Evolutionary conservation across 2,113 vertebrate species (phyloP), one percentile per base, ranked within the genome.

Genomic region (Lipophrys pholis): DNA sequence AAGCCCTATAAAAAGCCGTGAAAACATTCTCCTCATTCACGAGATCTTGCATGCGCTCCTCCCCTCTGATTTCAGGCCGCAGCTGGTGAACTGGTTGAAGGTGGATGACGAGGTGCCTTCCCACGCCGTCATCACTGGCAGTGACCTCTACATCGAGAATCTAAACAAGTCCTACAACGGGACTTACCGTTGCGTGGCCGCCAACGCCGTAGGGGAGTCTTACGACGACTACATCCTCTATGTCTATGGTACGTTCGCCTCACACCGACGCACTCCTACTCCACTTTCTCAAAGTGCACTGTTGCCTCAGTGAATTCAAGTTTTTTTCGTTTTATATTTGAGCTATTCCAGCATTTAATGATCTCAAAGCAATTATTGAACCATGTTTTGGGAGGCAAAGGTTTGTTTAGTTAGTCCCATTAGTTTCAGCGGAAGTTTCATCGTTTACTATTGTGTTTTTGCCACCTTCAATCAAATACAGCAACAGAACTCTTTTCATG

Each of bases 161-260:
- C 95, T 99, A 57, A 99, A 99, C 95, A 99, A 99, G 94, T 97
- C 97, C 73, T 98, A 97, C 93, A 99, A 99, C 14, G 97, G 97
- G 64, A 99, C 98, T 53, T 99, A 99, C 92, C 95, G 98, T 87
- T 99, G 98, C 59, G 93, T 97, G 87, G 97, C 97, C 6, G 94
- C 96, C 52, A 99, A 99, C 91, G 76, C 89, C 3, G 93, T 99
- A 89, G 98, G 98, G 66, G 96, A 96, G 89, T 94, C 97, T 40
- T 96, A 93, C 64, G 97, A 95, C 71, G 98, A 99, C 93, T 99
- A 98, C 90, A 95, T 95, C 92, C 96, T 99, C 87, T 97, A 96
- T 90, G 98, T 99, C 82, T 97, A 98, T 83, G 97, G 98, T 99
- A 95, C 78, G 96, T 11, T 93, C 8, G 9, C n/a, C 58, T 11